phyloP scores from a whole-genome alignment of 2,113 vertebrate genomes.

The Tonatia bakeri region DNA sequence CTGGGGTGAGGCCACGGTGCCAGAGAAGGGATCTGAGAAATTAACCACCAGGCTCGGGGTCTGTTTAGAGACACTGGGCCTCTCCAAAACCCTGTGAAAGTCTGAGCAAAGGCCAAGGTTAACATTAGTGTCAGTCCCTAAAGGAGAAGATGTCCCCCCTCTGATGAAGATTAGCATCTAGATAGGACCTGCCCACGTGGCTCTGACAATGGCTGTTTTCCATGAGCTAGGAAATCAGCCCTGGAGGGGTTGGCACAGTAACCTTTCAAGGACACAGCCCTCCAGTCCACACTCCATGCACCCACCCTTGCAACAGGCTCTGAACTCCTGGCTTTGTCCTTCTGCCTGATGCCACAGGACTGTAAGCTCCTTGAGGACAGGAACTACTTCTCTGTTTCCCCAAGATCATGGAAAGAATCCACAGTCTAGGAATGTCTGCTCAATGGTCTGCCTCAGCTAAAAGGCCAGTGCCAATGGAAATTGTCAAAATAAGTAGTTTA shows the following conservation, averaged over 20 bases:
- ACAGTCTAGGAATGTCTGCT: neutral
- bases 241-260: neutral
- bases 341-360: neutral
- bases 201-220: neutral
- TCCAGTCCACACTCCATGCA: neutral
- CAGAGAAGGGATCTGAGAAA: neutral
- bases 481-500: neutral
- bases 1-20: neutral
- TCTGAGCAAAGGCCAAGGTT: neutral
- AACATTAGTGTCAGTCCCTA: neutral
- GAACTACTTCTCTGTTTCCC: neutral
- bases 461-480: neutral
- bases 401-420: neutral
- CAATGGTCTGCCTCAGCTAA: neutral
- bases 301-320: neutral
- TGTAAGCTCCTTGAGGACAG: neutral
- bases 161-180: neutral
- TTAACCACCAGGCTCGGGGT: neutral
- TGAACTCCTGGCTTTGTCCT: neutral
- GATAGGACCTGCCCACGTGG: fast-evolving
- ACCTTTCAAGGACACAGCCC: neutral
- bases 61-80: neutral
- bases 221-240: neutral
- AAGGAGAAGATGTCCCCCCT: neutral
- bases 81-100: neutral